Base-by-base conservation (phyloP, 2,888 invertebrate genomes). In the Mongoloraphidia duomilia region DNA sequence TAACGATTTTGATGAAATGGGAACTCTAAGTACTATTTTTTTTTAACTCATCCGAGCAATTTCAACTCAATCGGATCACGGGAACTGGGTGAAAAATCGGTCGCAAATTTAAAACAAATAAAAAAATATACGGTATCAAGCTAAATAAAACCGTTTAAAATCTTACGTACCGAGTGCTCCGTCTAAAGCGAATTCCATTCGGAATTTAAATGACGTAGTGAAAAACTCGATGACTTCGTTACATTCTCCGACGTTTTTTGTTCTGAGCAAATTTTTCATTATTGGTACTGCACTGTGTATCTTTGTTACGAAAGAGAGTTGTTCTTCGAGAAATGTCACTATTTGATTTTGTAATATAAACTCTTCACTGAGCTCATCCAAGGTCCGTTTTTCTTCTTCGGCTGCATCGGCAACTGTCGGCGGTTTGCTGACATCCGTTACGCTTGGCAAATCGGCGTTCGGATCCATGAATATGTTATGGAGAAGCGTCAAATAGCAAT, bases 171-270 rank as follows among this genome's bases (percentile, higher is more conserved):
- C 63, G 40, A 63, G 73, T 51, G 91, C 78, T 2, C 88, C 90
- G 36, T 68, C 60, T 56, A 80, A 75, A 3, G 84, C 82, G 46
- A 80, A 80, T 52, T 80, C 77, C n/a, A 90, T 77, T 47, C 82
- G 79, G 60, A 89, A 89, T 54, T 84, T 76, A 60, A 79, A 82
- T 0, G 87, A 86, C 0, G 83, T 78, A 0, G 87, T 85, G 57
- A 95, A 85, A 63, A 94, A 90, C 51, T 88, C 82, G 33, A 95
- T 84, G 0, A 94, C 86, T 64, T 94, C 95, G 47, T 83, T 76
- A 11, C 91, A 85, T 64, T 94, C 94, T 0, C 84, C 77, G 5
- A 82, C 75, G 52, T 78, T 77, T 55, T 79, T 77, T 0, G 85
- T 83, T 63, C 80, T 76, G 10, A 94, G 69, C 60, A 93, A 68